phyloP scores from a whole-genome alignment of 2,113 vertebrate genomes.

The Sebastes fasciatus region DNA sequence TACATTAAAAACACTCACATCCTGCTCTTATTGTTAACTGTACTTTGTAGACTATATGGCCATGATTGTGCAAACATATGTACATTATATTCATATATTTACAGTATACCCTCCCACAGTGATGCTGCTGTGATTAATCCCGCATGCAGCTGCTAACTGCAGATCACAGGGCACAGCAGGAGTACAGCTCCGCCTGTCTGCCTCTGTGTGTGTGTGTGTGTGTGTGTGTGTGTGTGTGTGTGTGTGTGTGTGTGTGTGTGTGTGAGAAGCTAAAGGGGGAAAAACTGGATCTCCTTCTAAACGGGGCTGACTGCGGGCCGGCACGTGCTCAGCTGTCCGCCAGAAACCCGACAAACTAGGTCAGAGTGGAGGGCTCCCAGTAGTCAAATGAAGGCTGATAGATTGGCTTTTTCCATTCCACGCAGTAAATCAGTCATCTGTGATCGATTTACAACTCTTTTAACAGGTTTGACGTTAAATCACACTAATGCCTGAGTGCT shows the following conservation, averaged over 20 bases:
- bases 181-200: background rate
- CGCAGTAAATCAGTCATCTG: conserved; percentile 56
- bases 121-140: background rate
- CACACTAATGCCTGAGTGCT: conserved; percentile 33
- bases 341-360: conserved; percentile 71
- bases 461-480: conserved; percentile 53
- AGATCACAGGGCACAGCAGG: conserved; percentile 9
- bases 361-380: conserved; percentile 71
- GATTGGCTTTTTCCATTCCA: conserved; percentile 67
- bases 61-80: background rate
- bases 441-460: conserved; percentile 31
- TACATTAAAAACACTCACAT: background rate
- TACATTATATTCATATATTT: background rate
- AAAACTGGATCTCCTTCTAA: conserved; percentile 38
- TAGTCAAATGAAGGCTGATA: conserved; percentile 69
- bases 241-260: no score
- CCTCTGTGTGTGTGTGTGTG: background rate
- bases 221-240: background rate
- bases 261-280: conserved; percentile 32
- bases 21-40: background rate
- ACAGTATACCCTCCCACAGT: background rate
- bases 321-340: conserved; percentile 59
- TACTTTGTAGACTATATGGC: background rate
- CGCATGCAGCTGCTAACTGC: conserved; percentile 1
- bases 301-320: conserved; percentile 37